Evolutionary conservation across 1,140 invertebrate genomes (phyloP).

Genomic region (Metaphire vulgaris): DNA sequence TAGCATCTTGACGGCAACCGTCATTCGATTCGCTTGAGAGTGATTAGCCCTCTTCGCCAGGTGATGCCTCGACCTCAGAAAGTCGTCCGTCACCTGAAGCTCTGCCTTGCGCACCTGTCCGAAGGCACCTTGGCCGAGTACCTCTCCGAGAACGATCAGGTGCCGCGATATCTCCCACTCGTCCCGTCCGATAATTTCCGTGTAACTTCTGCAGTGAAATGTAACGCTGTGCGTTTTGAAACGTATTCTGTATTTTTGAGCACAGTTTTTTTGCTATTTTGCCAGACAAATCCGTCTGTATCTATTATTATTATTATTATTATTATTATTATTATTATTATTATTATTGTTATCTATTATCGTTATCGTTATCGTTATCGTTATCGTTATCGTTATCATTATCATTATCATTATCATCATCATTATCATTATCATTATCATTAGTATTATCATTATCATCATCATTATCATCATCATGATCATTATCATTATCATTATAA

Average conservation of each 20-base stretch:
- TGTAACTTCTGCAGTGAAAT: background rate
- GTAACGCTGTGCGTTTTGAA: no score
- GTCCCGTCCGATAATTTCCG: conserved; percentile 25
- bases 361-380: background rate
- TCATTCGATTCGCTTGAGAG: conserved; percentile 9
- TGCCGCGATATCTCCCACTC: conserved; percentile 70
- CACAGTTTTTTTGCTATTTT: background rate
- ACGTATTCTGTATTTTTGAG: no score
- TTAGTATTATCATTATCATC: background rate
- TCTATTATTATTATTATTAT: background rate
- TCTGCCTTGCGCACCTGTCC: conserved; percentile 60
- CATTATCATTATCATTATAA: background rate
- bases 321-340: background rate
- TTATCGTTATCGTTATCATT: background rate
- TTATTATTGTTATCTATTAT: background rate
- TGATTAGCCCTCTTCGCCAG: no score
- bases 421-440: background rate
- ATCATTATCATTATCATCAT: background rate
- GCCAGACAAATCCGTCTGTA: background rate
- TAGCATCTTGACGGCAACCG: conserved; percentile 67
- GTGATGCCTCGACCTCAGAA: no score
- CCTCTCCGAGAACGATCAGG: conserved; percentile 68
- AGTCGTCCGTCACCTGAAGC: no score
- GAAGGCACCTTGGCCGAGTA: conserved; percentile 75
- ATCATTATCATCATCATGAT: background rate